phyloP scores from a whole-genome alignment of 2,797 vertebrate species.

The Picus viridis region DNA sequence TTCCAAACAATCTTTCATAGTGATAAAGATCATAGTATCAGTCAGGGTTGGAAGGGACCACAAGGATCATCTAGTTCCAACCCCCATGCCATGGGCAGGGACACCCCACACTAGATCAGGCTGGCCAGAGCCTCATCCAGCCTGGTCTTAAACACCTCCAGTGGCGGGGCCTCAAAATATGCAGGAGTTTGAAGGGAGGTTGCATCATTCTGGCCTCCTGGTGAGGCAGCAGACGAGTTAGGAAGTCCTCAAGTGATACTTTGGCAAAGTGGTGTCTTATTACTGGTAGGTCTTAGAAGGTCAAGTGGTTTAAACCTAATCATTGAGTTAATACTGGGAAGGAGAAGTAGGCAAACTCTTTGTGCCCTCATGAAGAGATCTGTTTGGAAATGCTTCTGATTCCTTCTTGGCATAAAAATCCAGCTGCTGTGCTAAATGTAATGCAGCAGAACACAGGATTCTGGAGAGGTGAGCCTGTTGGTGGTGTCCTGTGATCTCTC shows the following conservation, averaged over 20 bases:
- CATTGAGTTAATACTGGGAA: not conserved
- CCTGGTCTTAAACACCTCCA: no score
- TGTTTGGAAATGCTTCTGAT: not conserved
- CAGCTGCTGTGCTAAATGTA: not conserved
- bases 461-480: not conserved
- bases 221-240: constrained; percentile 54
- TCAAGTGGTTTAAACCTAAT: constrained; percentile 23
- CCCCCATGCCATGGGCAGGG: no score
- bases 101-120: no score
- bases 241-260: constrained; percentile 39
- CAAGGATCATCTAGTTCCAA: no score
- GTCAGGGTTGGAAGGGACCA: no score
- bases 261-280: constrained; percentile 38
- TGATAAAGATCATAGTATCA: not conserved
- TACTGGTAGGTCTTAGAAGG: constrained; percentile 31
- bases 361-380: not conserved
- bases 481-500: not conserved
- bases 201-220: constrained; percentile 33
- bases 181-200: not conserved
- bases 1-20: constrained; percentile 12
- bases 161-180: not conserved
- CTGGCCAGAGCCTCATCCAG: no score
- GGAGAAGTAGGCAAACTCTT: not conserved
- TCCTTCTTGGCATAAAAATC: not conserved
- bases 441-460: not conserved